phyloP scores from a whole-genome alignment of 1,140 invertebrate genomes.

The Arion vulgaris region DNA sequence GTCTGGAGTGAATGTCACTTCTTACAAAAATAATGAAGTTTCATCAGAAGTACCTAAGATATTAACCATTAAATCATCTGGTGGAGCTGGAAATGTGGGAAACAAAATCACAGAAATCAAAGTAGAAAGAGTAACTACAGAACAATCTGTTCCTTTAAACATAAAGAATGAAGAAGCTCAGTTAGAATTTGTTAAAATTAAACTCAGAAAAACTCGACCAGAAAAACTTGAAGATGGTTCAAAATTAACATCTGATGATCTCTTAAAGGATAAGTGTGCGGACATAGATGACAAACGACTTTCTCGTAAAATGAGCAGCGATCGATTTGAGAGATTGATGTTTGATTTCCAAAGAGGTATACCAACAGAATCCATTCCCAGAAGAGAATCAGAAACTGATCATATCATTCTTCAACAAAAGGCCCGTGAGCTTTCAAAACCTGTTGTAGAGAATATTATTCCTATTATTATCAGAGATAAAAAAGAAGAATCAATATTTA shows the following conservation, averaged over 20 bases:
- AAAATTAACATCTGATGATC: background rate
- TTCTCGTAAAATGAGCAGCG: constrained; percentile 46
- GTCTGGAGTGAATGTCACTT: constrained; percentile 14
- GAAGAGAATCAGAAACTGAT: constrained; percentile 38
- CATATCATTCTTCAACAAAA: constrained; percentile 46
- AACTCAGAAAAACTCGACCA: background rate
- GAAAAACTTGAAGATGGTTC: background rate
- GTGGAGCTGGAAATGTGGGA: background rate
- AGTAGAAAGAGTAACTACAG: background rate
- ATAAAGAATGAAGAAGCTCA: background rate
- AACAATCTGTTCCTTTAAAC: background rate
- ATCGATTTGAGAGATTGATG: constrained; percentile 47
- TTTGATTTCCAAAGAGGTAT: constrained; percentile 52
- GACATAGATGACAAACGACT: constrained; percentile 21
- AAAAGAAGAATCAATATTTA: constrained; percentile 51
- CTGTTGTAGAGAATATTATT: constrained; percentile 18
- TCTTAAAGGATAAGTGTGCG: background rate
- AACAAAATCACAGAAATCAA: constrained; percentile 37
- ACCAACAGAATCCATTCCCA: constrained; percentile 40
- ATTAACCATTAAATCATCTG: background rate
- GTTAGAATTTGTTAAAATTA: constrained; percentile 11
- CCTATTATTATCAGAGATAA: constrained; percentile 37
- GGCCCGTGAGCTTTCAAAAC: constrained; percentile 33
- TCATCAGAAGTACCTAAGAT: background rate
- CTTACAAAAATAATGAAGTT: constrained; percentile 28